Base-by-base conservation (phyloP, 2,888 invertebrate species). In the Coelinius sp. region DNA sequence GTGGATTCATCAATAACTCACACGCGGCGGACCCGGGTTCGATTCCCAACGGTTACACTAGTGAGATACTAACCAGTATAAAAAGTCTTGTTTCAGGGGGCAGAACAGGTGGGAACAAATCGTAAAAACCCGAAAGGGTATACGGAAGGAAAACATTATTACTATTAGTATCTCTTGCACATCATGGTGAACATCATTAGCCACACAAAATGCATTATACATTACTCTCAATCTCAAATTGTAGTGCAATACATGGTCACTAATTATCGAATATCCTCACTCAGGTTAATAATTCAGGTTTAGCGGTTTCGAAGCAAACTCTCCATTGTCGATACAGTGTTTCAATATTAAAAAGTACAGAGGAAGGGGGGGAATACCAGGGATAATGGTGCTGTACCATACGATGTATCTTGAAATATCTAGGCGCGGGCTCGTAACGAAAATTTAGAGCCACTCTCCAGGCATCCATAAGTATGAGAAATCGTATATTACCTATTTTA, bases 401-500 rank as follows among this genome's bases (percentile, higher is more conserved):
- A 71, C 53, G 24, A 65, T 71, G 71, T 46, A 64, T 71, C 82
- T 80, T 79, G 80, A 80, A 83, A 82, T 82, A 82, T 78, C 81
- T 78, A 76, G 78, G 72, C 73, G 75, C 70, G 73, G 76, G 44
- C 76, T 71, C 78, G 75, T 79, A 82, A 80, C 78, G 78, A 77
- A 82, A 83, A 83, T 83, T 83, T 83, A 82, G 79, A 81, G 80
- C 79, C 80, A 79, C 78, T 79, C 67, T 79, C 77, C 76, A 70
- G 71, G 73, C 76, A 74, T 68, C 77, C 70, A 74, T 70, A 75
- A 75, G 78, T 78, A 77, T 80, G 79, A n/a, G n/a, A n/a, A n/a
- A 77, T 70, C 79, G 78, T 82, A 82, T 79, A 82, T 84, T 82
- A 82, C 76, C 77, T 78, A 78, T 82, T 83, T 83, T 81, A 81